Percentiles rank a stretch among this genome's conserved stretches.
phyloP scores from a whole-genome alignment of 2,797 vertebrate genomes.

The Astyanax mexicanus region DNA sequence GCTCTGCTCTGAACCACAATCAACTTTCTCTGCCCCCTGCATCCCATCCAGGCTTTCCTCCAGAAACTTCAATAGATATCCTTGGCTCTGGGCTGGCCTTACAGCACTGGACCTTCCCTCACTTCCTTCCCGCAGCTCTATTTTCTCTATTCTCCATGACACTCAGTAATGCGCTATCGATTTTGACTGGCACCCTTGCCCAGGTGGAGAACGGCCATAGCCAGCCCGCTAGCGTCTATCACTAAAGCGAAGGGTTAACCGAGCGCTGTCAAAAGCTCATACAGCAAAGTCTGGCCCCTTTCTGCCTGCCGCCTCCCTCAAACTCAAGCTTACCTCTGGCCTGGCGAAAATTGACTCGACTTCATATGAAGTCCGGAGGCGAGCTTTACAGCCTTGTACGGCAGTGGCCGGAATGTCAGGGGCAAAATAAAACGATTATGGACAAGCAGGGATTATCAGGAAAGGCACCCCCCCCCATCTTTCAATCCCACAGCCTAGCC shows the following conservation, averaged over 20 bases:
- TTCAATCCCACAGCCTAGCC: constrained; percentile 67
- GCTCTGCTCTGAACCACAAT: neutral
- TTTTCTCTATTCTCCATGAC: constrained; percentile 58
- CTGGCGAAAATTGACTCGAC: constrained; percentile 72
- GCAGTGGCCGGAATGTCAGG: constrained; percentile 62
- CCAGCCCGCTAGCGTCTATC: constrained; percentile 56
- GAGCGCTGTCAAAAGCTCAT: constrained; percentile 68
- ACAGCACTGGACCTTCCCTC: neutral
- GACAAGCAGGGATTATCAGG: constrained; percentile 73
- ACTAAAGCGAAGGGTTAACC: constrained; percentile 69
- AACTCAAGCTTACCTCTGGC: constrained; percentile 44
- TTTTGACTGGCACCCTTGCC: constrained; percentile 70
- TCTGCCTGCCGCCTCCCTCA: constrained; percentile 50
- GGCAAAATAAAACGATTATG: constrained; percentile 71
- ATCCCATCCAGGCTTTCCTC: constrained; percentile 60
- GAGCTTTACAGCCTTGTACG: constrained; percentile 40
- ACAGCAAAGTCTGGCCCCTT: constrained; percentile 7
- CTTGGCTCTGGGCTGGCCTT: neutral
- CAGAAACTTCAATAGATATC: neutral
- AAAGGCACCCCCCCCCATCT: constrained; percentile 72
- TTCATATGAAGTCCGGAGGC: constrained; percentile 62
- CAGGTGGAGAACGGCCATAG: constrained; percentile 39
- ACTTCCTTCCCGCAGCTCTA: neutral
- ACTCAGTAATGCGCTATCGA: constrained; percentile 66
- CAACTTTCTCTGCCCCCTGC: constrained; percentile 39